These are phyloP conservation scores for Pygoscelis antarcticus DNA, from an alignment of 2,113 vertebrate genomes.

Conservation along the genomic window DNA sequence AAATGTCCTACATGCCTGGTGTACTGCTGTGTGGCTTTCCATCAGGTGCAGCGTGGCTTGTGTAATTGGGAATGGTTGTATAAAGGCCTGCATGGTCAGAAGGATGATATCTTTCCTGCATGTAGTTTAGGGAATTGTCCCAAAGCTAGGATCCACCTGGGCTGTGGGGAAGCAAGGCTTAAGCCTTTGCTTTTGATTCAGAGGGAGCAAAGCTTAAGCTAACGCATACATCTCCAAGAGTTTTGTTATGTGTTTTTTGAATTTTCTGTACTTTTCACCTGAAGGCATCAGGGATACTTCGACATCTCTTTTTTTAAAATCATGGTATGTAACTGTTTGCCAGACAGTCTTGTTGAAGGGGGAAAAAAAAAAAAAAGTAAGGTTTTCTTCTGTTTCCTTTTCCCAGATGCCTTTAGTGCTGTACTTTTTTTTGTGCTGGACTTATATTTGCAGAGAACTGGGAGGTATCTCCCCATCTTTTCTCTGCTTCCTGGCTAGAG, in stretches of 20 bases:
- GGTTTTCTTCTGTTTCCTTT: background rate
- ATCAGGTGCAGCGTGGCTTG: background rate
- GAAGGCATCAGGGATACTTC: background rate
- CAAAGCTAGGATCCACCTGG: background rate
- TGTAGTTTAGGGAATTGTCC: background rate
- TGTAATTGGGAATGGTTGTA: background rate
- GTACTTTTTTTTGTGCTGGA: background rate
- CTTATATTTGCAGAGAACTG: background rate
- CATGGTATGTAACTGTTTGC: background rate
- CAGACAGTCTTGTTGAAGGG: background rate
- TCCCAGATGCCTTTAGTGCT: background rate
- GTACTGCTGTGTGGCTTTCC: background rate
- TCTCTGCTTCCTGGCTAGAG: background rate
- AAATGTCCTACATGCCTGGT: accelerated
- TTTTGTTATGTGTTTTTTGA: background rate
- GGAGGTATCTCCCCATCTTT: background rate
- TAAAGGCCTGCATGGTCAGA: background rate
- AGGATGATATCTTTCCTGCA: background rate
- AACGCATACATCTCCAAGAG: background rate
- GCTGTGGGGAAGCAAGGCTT: background rate
- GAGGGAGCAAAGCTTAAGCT: background rate
- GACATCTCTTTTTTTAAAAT: background rate
- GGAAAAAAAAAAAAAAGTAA: background rate
- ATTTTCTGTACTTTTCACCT: background rate
- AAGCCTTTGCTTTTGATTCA: background rate